Conservation (phyloP, 1,140 invertebrate species). For the Elysia chlorotica region DNA sequence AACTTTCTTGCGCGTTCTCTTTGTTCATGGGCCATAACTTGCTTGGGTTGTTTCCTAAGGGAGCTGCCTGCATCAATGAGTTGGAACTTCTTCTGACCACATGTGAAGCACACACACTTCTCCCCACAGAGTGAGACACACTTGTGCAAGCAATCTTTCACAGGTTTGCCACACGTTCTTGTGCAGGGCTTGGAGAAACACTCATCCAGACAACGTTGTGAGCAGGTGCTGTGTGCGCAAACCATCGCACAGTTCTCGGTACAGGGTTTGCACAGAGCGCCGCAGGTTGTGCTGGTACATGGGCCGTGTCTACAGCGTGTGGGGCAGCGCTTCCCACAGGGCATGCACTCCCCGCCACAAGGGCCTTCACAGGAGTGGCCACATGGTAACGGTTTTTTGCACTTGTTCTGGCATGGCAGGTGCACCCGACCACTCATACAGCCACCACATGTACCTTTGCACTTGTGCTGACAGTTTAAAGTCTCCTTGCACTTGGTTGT, state of each 20-base stretch:
- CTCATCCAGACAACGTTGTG: not conserved
- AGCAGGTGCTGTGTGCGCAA: slow-evolving; percentile 6
- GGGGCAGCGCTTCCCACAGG: not conserved
- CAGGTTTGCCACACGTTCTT: not conserved
- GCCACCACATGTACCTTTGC: slow-evolving; percentile 20
- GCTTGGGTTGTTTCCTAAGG: slow-evolving; percentile 2
- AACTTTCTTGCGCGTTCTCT: slow-evolving; percentile 18
- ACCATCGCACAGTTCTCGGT: slow-evolving; percentile 16
- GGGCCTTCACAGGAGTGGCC: slow-evolving; percentile 9
- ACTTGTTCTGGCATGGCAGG: slow-evolving; percentile 5
- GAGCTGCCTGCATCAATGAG: slow-evolving; percentile 1
- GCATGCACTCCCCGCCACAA: slow-evolving; percentile 5
- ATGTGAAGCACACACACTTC: slow-evolving; percentile 9
- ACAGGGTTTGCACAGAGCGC: slow-evolving; percentile 16
- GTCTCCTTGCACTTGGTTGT: not conserved
- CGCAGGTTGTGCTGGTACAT: slow-evolving; percentile 10
- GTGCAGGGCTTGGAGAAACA: not conserved
- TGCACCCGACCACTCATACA: slow-evolving; percentile 14
- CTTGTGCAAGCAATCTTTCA: slow-evolving; percentile 1
- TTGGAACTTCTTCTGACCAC: slow-evolving; percentile 11
- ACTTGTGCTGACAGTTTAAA: slow-evolving; percentile 12
- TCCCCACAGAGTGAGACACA: slow-evolving; percentile 22
- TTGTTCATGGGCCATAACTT: slow-evolving; percentile 4
- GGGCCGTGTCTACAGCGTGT: slow-evolving; percentile 6
- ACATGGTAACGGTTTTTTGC: slow-evolving; percentile 13